These are phyloP conservation scores for Perizoma affinitatum DNA, from an alignment of 2,888 invertebrate species.

Conservation along the genomic window DNA sequence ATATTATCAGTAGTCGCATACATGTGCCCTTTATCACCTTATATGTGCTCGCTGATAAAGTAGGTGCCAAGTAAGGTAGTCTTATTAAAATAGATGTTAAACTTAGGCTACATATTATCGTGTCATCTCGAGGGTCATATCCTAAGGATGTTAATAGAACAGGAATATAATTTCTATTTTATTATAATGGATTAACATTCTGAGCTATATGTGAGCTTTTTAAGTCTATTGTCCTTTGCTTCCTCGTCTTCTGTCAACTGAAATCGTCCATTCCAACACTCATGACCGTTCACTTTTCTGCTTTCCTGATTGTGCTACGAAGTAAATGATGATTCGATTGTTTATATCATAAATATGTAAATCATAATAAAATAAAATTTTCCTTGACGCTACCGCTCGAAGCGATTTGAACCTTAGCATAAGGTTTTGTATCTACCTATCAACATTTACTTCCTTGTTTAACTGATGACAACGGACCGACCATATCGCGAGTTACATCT, in stretches of 20 bases:
- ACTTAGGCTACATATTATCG: constrained; percentile 4
- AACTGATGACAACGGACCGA: constrained; percentile 42
- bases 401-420: constrained; percentile 43
- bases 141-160: constrained; percentile 43
- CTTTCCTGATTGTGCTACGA: constrained; percentile 56
- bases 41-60: no score
- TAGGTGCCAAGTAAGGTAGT: no score
- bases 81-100: no score
- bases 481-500: constrained; percentile 42
- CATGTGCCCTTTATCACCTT: no score
- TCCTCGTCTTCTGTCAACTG: constrained; percentile 77
- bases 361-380: constrained; percentile 40
- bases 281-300: constrained; percentile 66
- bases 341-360: constrained; percentile 43
- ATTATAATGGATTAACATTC: constrained; percentile 54
- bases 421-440: constrained; percentile 47
- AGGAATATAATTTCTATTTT: constrained; percentile 63
- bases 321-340: constrained; percentile 62
- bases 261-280: constrained; percentile 76
- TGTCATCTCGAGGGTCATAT: constrained; percentile 33
- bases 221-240: constrained; percentile 61
- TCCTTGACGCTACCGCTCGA: constrained; percentile 29
- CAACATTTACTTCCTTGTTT: constrained; percentile 65
- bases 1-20: no score
- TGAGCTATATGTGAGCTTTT: constrained; percentile 52